phyloP scores from a whole-genome alignment of 2,113 vertebrate genomes.

The Capreolus pygargus region DNA sequence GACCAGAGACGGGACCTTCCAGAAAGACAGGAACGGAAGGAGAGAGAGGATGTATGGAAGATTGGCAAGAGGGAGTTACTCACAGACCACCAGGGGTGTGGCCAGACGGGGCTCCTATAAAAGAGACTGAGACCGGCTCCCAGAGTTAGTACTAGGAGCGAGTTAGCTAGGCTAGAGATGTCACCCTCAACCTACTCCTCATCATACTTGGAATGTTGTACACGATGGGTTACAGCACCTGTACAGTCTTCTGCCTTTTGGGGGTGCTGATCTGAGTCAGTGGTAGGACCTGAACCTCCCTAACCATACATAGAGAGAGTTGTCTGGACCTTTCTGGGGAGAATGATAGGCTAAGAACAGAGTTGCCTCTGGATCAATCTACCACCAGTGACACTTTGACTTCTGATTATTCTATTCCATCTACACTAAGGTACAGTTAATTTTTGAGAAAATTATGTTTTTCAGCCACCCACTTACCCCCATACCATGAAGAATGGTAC shows the following conservation, averaged over 20 bases:
- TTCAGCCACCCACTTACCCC: not conserved
- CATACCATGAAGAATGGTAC: not conserved
- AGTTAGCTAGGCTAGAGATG: not conserved
- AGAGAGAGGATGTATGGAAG: not conserved
- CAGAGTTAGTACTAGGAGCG: not conserved
- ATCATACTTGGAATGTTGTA: not conserved
- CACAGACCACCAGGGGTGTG: not conserved
- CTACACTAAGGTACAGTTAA: not conserved
- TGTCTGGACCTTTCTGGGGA: not conserved
- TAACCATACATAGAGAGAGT: not conserved
- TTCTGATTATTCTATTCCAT: not conserved
- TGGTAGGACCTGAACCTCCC: not conserved
- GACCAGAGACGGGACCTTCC: not conserved
- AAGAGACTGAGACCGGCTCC: too few species aligned
- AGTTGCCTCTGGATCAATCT: not conserved
- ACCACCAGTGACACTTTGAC: not conserved
- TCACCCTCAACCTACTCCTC: not conserved
- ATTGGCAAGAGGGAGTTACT: not conserved
- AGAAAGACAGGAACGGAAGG: not conserved
- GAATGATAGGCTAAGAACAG: not conserved
- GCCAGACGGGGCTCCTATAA: not conserved
- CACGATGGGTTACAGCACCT: not conserved
- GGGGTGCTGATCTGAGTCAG: not conserved
- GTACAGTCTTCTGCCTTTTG: not conserved
- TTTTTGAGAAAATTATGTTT: not conserved